Evolutionary conservation across 2,888 invertebrate genomes (phyloP).

Genomic region (Pseudanteris insignis): DNA sequence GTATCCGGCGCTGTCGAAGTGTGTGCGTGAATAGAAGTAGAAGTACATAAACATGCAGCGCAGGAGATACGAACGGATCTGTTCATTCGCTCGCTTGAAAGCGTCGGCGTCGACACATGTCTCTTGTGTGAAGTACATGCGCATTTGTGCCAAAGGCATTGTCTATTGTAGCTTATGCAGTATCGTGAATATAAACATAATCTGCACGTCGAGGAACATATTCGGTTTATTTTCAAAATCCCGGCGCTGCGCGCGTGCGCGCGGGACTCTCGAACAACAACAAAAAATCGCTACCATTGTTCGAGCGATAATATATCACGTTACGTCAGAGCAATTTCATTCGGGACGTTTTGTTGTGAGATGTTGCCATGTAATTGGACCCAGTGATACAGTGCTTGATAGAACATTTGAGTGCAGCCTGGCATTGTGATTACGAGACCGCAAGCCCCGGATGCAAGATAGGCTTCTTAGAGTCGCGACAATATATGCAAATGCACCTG

Average conservation of each 20-base stretch:
- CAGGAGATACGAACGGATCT: slow-evolving; percentile 43
- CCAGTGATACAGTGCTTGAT: no score
- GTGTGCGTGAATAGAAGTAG: slow-evolving; percentile 35
- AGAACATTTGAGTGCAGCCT: no score
- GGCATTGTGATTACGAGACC: no score
- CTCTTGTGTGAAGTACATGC: slow-evolving; percentile 43
- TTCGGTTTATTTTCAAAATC: slow-evolving; percentile 15
- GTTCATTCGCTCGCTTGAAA: slow-evolving; percentile 42
- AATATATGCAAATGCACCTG: no score
- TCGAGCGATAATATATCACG: slow-evolving; percentile 5
- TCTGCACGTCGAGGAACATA: slow-evolving; percentile 17
- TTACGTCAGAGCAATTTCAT: slow-evolving; percentile 16
- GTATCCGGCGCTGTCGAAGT: slow-evolving; percentile 43
- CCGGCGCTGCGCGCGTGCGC: no score
- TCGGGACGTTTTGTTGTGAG: slow-evolving; percentile 14
- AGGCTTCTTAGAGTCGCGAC: no score
- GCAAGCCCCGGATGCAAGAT: no score
- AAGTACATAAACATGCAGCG: slow-evolving; percentile 35
- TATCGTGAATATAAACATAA: slow-evolving; percentile 39
- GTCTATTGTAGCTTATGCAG: slow-evolving; percentile 37
- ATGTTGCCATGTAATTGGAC: no score
- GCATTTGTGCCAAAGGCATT: slow-evolving; percentile 43
- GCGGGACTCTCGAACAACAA: no score
- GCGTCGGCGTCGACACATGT: slow-evolving; percentile 45
- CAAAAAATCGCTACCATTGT: slow-evolving; percentile 15